Base-by-base conservation (phyloP, 2,113 vertebrate species). In the Phoxinus phoxinus region DNA sequence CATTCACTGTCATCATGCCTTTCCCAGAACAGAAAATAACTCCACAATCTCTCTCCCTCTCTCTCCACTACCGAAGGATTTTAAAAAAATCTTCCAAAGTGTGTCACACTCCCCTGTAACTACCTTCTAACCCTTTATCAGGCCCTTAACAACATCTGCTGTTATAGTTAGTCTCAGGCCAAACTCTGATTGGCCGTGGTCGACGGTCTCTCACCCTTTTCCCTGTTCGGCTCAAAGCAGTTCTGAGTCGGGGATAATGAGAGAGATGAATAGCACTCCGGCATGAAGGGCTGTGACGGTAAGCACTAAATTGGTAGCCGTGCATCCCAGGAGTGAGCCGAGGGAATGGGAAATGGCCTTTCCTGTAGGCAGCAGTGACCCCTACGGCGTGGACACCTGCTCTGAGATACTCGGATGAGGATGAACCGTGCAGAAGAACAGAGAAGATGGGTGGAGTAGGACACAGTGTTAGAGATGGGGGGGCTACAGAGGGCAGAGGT, bases 231-330 rank as follows among this genome's bases (percentile, higher is more conserved):
- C 72, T 79, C 89, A 91, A 90, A 91, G 84, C 30, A 15, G 85
- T 88, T 87, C 90, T 93, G 87, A 61, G 86, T 77, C 6, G 51
- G 89, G 87, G 89, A 87, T 94, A 94, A 93, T 92, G 91, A 93
- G 88, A 91, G 86, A 86, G 84, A 92, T 92, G 88, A 93, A 89
- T 88, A 92, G 91, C 69, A 58, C 84, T 88, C 44, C 90, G 91
- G 91, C 87, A 89, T 84, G 85, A 87, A 86, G 44, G 86, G 86
- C 79, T 30, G 84, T 53, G 48, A 79, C 81, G 69, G 83, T 71
- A 89, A 89, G 89, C 23, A 35, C 81, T 91, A 94, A 93, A 93
- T 90, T 93, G 90, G 86, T 85, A 87, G 27, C 44, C 69, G 51
- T 85, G 83, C 86, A 84, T 90, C 89, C 81, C 81, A 86, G 72